A percentile compares a stretch with the other conserved stretches of the same genome.
Conservation (phyloP, 2,888 invertebrate species). For the Lacanobia wlatinum region DNA sequence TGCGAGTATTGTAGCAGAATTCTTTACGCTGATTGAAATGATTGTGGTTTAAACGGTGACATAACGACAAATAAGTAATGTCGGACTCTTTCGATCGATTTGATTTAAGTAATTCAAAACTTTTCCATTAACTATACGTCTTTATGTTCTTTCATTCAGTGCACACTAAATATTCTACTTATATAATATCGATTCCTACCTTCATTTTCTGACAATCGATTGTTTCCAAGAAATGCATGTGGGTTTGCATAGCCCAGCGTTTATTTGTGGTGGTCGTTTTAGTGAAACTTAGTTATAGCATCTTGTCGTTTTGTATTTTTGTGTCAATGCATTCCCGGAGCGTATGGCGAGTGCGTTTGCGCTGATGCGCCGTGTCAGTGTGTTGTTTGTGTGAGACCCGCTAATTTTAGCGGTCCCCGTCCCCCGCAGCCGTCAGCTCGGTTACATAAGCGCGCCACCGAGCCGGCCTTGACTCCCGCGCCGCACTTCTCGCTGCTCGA, state of each 20-base stretch:
- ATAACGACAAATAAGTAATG: conserved; percentile 45
- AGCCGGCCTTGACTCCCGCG: conserved; percentile 90
- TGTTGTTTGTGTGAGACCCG: conserved; percentile 85
- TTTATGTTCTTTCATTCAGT: conserved; percentile 45
- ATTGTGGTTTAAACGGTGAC: conserved; percentile 40
- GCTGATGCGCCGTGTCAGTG: conserved; percentile 73
- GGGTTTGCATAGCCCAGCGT: conserved; percentile 26
- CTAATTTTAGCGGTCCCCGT: conserved; percentile 87
- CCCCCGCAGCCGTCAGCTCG: conserved; percentile 75
- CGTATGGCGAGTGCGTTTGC: conserved; percentile 71
- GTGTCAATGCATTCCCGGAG: conserved; percentile 58
- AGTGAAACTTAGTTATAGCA: conserved; percentile 33
- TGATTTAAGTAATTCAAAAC: conserved; percentile 38
- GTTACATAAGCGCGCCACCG: conserved; percentile 87
- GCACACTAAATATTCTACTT: conserved; percentile 54
- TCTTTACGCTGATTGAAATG: conserved; percentile 37
- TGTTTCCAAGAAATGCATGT: conserved; percentile 41
- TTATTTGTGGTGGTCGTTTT: conserved; percentile 38
- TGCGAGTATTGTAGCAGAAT: conserved; percentile 38
- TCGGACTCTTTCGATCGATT: conserved; percentile 33
- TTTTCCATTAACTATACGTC: conserved; percentile 39
- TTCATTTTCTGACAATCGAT: conserved; percentile 56
- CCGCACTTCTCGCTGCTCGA: conserved; percentile 77
- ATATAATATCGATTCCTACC: conserved; percentile 64
- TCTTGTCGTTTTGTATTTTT: conserved; percentile 37